Conservation (phyloP, 2,113 vertebrate genomes). For the Clarias batrachus region DNA sequence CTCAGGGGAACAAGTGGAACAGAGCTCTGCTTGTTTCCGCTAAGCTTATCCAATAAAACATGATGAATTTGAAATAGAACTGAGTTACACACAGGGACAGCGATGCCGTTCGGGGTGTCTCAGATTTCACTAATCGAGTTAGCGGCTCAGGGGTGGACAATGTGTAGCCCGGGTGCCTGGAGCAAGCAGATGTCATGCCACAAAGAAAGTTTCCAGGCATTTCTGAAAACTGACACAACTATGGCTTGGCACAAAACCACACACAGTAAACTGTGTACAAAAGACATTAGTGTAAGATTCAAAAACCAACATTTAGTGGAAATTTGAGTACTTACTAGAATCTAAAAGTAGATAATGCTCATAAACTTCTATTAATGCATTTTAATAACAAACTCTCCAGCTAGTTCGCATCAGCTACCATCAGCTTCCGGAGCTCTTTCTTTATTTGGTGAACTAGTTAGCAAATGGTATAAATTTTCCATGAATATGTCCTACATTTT, state of each 20-base stretch:
- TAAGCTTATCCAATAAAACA: slow-evolving; percentile 17
- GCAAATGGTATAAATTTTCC: background rate
- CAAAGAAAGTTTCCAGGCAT: background rate
- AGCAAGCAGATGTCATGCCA: background rate
- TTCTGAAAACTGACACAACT: background rate
- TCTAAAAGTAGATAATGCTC: background rate
- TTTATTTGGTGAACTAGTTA: background rate
- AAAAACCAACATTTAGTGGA: background rate
- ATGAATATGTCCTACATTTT: background rate
- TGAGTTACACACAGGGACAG: background rate
- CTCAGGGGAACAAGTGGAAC: slow-evolving; percentile 29
- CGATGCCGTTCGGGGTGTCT: background rate
- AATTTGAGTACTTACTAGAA: background rate
- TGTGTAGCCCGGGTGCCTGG: background rate
- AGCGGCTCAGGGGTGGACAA: background rate
- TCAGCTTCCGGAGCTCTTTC: background rate
- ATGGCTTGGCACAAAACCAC: background rate
- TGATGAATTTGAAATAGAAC: slow-evolving; percentile 22
- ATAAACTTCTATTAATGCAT: background rate
- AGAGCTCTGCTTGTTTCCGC: slow-evolving; percentile 23
- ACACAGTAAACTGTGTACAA: background rate
- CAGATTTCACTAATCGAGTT: slow-evolving; percentile 6
- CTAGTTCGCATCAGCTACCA: background rate
- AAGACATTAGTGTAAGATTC: background rate
- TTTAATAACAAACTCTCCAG: background rate